Base-by-base conservation (phyloP, 2,888 invertebrate species). In the Laspeyria flexula region DNA sequence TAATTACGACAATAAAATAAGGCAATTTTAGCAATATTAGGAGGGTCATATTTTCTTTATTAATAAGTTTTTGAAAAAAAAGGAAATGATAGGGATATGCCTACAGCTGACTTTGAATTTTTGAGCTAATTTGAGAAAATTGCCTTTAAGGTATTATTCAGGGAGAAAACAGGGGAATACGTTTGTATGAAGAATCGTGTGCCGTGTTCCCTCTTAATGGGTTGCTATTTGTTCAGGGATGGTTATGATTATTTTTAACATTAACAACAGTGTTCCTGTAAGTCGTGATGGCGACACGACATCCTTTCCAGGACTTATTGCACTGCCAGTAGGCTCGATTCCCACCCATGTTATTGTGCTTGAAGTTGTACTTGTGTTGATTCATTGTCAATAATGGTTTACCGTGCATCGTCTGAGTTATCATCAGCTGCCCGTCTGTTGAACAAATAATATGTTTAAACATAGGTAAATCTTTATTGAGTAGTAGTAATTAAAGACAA, bases 361-460 rank as follows among this genome's bases (percentile, higher is more conserved):
- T 68, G 13, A 65, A 50, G 35, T 74, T 73, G 45, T 60, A 79
- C 18, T 71, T 61, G 18, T 73, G 64, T 2, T 44, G 40, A 5
- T 71, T 75, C 10, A 76, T 59, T 23, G 66, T 48, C 7, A 79
- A 57, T 4, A 64, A 64, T 7, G 75, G 77, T 18, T 63, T 66
- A 0, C 78, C 77, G 18, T 46, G 48, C 18, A 46, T 48, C 15
- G 60, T 60, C 29, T 42, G 30, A 0, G 57, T 49, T 39, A 60
- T 51, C 3, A 50, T 15, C 10, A 40, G 4, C 30, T 10, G 11
- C 4, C 47, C 21, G 4, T 25, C 39, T 25, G 38, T 31, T 39
- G 30, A 42, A 42, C 42, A 30, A 7, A 27, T n/a, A 43, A 29
- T 10, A 7, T n/a, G 29, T 0, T 38, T 27, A 2, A 43, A 31